Conservation (phyloP, 1,140 invertebrate genomes). For the Drosophila mauritiana region DNA sequence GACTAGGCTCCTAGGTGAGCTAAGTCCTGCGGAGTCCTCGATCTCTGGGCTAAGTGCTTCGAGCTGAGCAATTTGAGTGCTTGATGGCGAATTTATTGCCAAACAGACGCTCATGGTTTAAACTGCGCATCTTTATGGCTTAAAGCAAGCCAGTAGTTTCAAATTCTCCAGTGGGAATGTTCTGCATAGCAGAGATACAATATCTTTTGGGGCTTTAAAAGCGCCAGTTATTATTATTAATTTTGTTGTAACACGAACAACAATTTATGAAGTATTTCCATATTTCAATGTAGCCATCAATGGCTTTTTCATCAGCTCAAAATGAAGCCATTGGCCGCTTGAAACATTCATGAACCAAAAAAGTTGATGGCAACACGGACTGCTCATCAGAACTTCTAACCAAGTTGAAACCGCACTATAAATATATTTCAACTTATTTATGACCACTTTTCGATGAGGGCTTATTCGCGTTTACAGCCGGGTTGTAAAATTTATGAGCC, state of each 20-base stretch:
- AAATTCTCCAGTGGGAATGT: no score
- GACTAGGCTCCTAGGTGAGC: constrained; percentile 29
- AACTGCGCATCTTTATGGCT: background rate
- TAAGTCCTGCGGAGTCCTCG: constrained; percentile 1
- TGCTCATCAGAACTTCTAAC: constrained; percentile 36
- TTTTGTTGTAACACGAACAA: no score
- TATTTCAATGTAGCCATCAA: background rate
- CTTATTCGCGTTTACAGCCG: constrained; percentile 74
- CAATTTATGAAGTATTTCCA: background rate
- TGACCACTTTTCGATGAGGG: constrained; percentile 77
- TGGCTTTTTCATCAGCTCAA: background rate
- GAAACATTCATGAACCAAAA: constrained; percentile 47
- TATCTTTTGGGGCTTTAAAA: background rate
- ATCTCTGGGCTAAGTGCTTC: constrained; percentile 22
- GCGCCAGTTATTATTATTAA: no score
- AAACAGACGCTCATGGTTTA: constrained; percentile 12
- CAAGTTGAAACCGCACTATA: constrained; percentile 69
- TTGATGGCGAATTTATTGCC: constrained; percentile 42
- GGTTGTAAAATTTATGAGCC: constrained; percentile 75
- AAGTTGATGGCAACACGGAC: constrained; percentile 33
- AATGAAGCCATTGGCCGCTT: constrained; percentile 6
- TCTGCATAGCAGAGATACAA: background rate
- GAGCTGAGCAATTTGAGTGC: constrained; percentile 27
- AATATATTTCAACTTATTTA: constrained; percentile 79
- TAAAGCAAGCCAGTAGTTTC: background rate